Evolutionary conservation across 2,113 vertebrate genomes (phyloP).

Genomic region (Hippolais icterina): DNA sequence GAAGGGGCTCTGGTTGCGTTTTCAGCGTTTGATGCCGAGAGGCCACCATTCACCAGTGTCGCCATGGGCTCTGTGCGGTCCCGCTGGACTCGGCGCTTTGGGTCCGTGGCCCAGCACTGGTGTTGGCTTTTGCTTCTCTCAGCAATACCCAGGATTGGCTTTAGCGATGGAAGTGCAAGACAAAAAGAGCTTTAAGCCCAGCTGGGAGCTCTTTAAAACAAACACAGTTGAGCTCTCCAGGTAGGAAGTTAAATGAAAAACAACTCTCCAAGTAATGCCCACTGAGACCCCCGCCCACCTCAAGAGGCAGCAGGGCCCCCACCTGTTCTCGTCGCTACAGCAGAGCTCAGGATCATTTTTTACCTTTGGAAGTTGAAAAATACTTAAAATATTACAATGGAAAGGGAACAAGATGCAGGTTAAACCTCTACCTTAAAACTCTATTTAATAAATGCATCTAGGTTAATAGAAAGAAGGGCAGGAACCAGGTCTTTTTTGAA

Average conservation of each 20-base stretch:
- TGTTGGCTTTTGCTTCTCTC: background rate
- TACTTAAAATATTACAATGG: rapidly evolving
- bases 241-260: background rate
- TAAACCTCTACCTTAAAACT: background rate
- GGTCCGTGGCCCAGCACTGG: rapidly evolving
- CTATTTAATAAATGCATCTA: too few species aligned
- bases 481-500: too few species aligned
- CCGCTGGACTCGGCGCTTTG: background rate
- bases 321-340: background rate
- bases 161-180: background rate
- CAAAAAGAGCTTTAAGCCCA: background rate
- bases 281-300: too few species aligned
- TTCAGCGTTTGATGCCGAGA: background rate
- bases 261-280: too few species aligned
- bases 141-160: rapidly evolving
- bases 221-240: rapidly evolving
- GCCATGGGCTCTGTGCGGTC: rapidly evolving
- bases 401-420: background rate
- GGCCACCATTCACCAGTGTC: rapidly evolving
- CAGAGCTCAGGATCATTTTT: background rate
- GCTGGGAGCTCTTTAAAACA: background rate
- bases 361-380: background rate
- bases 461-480: too few species aligned
- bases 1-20: too few species aligned
- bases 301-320: background rate